These are phyloP conservation scores for Orchesella flavescens DNA, from an alignment of 2,888 invertebrate species.

Conservation along the genomic window DNA sequence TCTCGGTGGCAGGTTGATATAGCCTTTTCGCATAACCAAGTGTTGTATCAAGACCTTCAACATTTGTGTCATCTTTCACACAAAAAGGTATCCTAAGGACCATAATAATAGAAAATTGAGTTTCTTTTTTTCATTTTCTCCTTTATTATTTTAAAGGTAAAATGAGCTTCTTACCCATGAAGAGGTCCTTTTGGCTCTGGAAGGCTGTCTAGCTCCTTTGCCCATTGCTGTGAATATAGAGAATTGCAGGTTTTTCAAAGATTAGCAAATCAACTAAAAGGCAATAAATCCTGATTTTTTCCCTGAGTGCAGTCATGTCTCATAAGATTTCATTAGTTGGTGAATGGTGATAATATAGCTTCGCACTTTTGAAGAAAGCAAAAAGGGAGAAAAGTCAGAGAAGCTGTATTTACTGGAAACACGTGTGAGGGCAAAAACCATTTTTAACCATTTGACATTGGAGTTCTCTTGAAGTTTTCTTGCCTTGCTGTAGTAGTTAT, in stretches of 20 bases:
- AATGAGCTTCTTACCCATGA: no score
- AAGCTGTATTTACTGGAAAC: no score
- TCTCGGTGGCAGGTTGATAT: conserved; percentile 72
- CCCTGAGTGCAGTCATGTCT: neutral
- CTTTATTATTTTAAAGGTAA: no score
- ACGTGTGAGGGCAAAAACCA: no score
- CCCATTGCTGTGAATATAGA: conserved; percentile 56
- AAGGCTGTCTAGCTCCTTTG: conserved; percentile 65
- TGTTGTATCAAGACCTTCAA: conserved; percentile 74
- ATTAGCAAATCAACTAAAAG: neutral
- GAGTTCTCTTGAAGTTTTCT: no score
- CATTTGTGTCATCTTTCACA: conserved; percentile 73
- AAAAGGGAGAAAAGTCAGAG: neutral
- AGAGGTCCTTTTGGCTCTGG: conserved; percentile 58
- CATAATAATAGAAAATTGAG: no score
- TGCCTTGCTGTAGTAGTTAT: neutral
- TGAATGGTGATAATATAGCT: neutral
- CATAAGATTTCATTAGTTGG: neutral
- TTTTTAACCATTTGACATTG: no score
- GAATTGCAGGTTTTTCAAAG: neutral
- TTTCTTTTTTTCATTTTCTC: no score
- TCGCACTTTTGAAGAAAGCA: neutral
- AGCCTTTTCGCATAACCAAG: conserved; percentile 72
- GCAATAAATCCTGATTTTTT: conserved; percentile 4
- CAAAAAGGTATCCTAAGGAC: conserved; percentile 74